Percentiles rank a stretch among this genome's conserved stretches.
phyloP scores from a whole-genome alignment of 2,113 vertebrate species.

The Ellobius talpinus region DNA sequence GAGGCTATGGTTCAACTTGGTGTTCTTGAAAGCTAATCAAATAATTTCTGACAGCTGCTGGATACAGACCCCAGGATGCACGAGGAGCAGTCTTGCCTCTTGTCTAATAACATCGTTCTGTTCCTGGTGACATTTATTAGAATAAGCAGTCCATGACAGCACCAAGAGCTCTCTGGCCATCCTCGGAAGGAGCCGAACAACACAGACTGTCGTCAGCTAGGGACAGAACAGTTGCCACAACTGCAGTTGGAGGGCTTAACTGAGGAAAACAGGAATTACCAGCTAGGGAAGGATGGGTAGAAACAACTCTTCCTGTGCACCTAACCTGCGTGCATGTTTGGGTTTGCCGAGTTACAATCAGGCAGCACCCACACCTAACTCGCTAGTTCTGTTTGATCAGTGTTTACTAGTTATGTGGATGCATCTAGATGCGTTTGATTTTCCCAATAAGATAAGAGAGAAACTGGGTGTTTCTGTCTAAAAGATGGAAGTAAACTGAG shows the following conservation, averaged over 20 bases:
- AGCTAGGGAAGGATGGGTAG: neutral
- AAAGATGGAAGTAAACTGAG: neutral
- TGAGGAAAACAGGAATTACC: slow-evolving; percentile 51
- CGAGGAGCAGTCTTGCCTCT: slow-evolving; percentile 60
- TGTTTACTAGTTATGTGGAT: neutral
- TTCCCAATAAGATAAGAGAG: neutral
- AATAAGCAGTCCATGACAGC: slow-evolving; percentile 27
- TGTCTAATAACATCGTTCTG: slow-evolving; percentile 67
- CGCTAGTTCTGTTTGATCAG: neutral
- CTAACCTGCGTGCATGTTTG: accelerated
- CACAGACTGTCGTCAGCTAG: slow-evolving; percentile 44
- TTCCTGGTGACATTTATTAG: slow-evolving; percentile 77
- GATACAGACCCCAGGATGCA: slow-evolving; percentile 64
- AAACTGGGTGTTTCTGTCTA: neutral
- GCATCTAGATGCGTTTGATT: neutral
- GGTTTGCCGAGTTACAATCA: neutral
- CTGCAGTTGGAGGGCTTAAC: slow-evolving; percentile 59
- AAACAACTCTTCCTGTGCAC: neutral
- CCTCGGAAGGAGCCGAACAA: slow-evolving; percentile 55
- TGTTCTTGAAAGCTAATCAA: slow-evolving; percentile 84
- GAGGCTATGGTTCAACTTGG: slow-evolving; percentile 78
- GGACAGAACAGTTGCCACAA: slow-evolving; percentile 43
- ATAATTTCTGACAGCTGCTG: slow-evolving; percentile 81
- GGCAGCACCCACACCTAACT: neutral
- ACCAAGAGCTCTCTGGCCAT: slow-evolving; percentile 19